Evolutionary conservation across 1,140 invertebrate species (phyloP).

Genomic region (Oryzaephilus surinamensis): DNA sequence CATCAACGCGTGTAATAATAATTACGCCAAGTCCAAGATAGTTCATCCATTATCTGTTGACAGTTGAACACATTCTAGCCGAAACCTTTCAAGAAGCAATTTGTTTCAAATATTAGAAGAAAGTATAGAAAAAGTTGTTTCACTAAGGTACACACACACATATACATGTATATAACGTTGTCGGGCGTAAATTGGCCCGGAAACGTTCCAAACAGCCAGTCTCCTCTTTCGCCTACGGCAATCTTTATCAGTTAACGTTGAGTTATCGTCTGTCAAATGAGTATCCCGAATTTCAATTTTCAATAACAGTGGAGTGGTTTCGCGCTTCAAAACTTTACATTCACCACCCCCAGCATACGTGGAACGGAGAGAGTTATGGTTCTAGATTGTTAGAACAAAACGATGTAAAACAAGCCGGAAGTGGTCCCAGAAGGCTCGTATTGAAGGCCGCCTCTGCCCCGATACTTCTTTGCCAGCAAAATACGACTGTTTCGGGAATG

Average conservation of each 20-base stretch:
- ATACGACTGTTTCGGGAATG: slow-evolving; percentile 36
- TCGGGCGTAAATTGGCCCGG: too few relatives aligned
- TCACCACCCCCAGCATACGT: slow-evolving; percentile 5
- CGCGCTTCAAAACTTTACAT: slow-evolving; percentile 22
- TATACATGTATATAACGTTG: neutral
- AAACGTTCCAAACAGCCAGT: neutral
- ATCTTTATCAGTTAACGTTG: slow-evolving; percentile 34
- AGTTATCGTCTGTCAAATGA: slow-evolving; percentile 33
- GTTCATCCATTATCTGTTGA: slow-evolving; percentile 17
- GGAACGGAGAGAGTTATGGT: slow-evolving; percentile 29
- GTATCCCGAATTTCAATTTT: slow-evolving; percentile 34
- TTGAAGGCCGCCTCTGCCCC: slow-evolving; percentile 1
- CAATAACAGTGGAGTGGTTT: slow-evolving; percentile 33
- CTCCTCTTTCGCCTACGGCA: slow-evolving; percentile 16
- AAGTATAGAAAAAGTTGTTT: slow-evolving; percentile 13
- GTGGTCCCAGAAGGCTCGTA: slow-evolving; percentile 31
- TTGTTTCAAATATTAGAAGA: slow-evolving; percentile 11
- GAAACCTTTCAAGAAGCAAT: slow-evolving; percentile 17
- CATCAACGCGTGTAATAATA: too few relatives aligned
- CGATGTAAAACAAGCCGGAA: slow-evolving; percentile 39
- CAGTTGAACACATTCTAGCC: slow-evolving; percentile 11
- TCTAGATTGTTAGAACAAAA: slow-evolving; percentile 40
- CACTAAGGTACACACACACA: neutral
- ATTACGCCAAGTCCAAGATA: slow-evolving; percentile 5
- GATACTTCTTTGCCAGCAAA: slow-evolving; percentile 25